Evolutionary conservation across 2,113 vertebrate genomes (phyloP), one percentile per base, ranked within the genome.

Genomic region (Ceyx margarethae): DNA sequence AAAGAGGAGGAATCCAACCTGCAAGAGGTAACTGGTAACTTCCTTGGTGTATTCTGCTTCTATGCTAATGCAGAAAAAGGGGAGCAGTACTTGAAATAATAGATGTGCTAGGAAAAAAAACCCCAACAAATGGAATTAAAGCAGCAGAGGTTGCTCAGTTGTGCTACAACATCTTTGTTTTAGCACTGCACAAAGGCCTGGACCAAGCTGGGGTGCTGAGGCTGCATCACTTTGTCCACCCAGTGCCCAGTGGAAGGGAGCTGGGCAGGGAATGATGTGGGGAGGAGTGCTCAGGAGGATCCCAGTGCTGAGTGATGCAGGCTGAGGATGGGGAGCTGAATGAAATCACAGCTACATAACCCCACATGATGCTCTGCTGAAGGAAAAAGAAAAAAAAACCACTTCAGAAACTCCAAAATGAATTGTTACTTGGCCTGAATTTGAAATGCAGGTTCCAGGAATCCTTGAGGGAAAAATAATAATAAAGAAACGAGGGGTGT

Each of bases 261-360:
- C 22, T 78, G 71, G 57, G 12, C 0, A 1, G 3, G 28, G 28
- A 46, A 40, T 33, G 53, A 60, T 13, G 5, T 0, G 1, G 43
- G 31, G 50, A 20, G 17, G 25, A 58, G n/a, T 40, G 46, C 78
- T 81, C 65, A 43, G 56, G 56, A 53, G 37, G 29, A 29, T 66
- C 13, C 10, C 22, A 3, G 11, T 15, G 7, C 20, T 1, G 3
- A 23, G 31, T 18, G 57, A 71, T 46, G 48, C 21, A 81, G 43
- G 19, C 9, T 11, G 25, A 81, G 19, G 56, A 31, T 35, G n/a
- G 11, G 37, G 60, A 87, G 35, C 26, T 69, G n/a, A 19, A 35
- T 53, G 46, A 89, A 71, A 81, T 85, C 20, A 22, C 18, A n/a
- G 29, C 17, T 54, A 3, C 11, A 5, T 10, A 66, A 16, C 13